Evolutionary conservation across 2,888 invertebrate genomes (phyloP).

Genomic region (Stegana nigrithorax): DNA sequence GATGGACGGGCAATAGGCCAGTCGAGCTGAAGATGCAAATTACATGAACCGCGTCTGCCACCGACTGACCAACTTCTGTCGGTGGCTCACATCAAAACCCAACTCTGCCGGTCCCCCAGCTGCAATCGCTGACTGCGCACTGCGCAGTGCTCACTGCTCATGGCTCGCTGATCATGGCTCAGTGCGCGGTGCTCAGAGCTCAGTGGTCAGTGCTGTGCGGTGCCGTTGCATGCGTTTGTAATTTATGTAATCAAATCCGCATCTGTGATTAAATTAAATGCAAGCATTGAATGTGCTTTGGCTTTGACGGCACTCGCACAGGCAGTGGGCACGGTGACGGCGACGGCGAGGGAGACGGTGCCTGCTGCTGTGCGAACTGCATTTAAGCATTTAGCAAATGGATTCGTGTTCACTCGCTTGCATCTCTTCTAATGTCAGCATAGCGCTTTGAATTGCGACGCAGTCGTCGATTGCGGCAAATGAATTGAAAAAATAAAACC

Average conservation of each 20-base stretch:
- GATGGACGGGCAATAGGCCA: too few species aligned
- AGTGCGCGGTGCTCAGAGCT: conserved; percentile 37
- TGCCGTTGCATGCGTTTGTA: conserved; percentile 21
- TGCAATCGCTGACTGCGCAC: too few species aligned
- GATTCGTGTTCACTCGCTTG: too few species aligned
- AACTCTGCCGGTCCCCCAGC: too few species aligned
- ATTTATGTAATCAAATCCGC: conserved; percentile 56
- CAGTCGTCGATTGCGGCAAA: background rate
- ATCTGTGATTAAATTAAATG: conserved; percentile 32
- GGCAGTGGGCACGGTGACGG: too few species aligned
- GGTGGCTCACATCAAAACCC: too few species aligned
- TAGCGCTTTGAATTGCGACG: too few species aligned
- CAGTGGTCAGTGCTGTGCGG: background rate
- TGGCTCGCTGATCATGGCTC: conserved; percentile 27
- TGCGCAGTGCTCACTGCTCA: conserved; percentile 1
- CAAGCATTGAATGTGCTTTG: conserved; percentile 42
- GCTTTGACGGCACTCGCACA: too few species aligned
- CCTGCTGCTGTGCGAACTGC: too few species aligned
- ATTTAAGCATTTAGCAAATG: too few species aligned
- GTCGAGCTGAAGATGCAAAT: conserved; percentile 50
- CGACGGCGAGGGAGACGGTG: too few species aligned
- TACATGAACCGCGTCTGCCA: conserved; percentile 31
- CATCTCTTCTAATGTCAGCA: too few species aligned
- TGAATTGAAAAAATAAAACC: background rate
- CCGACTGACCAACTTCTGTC: background rate